Base-by-base conservation (phyloP, 2,888 invertebrate species). In the Amphipoea lucens region DNA sequence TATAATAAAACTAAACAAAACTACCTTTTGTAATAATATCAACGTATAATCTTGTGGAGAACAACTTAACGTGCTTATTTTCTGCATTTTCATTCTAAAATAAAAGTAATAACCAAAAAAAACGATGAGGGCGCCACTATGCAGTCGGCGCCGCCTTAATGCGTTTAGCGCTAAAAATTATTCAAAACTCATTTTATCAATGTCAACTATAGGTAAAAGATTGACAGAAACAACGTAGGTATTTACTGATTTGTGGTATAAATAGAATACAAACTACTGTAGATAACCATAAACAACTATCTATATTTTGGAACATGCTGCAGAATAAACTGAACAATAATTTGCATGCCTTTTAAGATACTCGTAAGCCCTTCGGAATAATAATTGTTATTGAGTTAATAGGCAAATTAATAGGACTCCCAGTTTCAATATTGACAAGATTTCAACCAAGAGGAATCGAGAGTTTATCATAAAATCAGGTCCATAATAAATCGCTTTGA, bases 351-450 rank as follows among this genome's bases (percentile, higher is more conserved):
- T 48, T 66, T 42, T 14, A 14, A 57, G 63, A 71, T 74, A n/a
- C n/a, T n/a, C n/a, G n/a, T n/a, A 57, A 71, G 63, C 36, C 54
- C 20, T 42, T 48, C 4, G 57, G 29, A 51, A 66, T 68, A 66
- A 70, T 74, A 51, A 74, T 74, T 74, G 9, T 66, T 63, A 70
- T 66, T 75, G 60, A 70, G n/a, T 67, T 62, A 54, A 11, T 29
- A 63, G 14, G 60, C 4, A 40, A 29, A 70, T 60, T 14, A 51
- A 51, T 9, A 36, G 20, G 54, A 42, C 3, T 36, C 42, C 6
- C 57, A 51, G 29, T 72, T 83, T 36, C 51, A 87, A 87, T 74
- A 80, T 72, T 84, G 68, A 76, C 71, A 74, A 74, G 4, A 74
- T 70, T 73, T 63, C 23, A 70, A 71, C 48, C 42, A 57, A 74